Evolutionary conservation across 53 echinoderm and acorn worm species (phyloP), one percentile per base, ranked within the genome.

Genomic region (Pentamera pediparva): DNA sequence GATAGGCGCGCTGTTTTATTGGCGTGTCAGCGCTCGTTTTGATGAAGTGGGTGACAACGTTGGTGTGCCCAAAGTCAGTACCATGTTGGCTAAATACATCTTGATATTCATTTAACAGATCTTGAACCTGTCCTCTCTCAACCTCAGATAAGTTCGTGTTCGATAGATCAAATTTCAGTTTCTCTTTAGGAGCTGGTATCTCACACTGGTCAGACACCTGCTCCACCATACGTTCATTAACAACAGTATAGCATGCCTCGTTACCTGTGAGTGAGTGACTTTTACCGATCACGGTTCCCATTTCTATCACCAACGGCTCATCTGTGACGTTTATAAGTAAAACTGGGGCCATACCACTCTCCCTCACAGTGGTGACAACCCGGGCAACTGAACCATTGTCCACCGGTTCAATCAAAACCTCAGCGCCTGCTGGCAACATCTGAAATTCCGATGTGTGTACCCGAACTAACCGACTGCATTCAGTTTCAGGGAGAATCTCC

Each of bases 1-100:
- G 32, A 62, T 82, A 82, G 3, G 81, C 86, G 38, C 73, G 62
- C 40, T 82, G 86, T 40, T 67, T 52, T 35, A 70, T 36, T 31
- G 81, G 86, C 17, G 47, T 22, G 8, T 34, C 60, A 48, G 18
- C 52, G 4, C 45, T 18, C 9, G 34, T 70, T 19, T 52, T 50
- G 4, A 70, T 70, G 10, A 33, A 15, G 32, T 71, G 33, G 0
- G 51, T 29, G 11, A 71, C 71, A 10, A 52, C 32, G 34, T 71
- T 32, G 13, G 53, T 34, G 8, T 36, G 24, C 6, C 71, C 71
- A 51, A 52, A 71, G 20, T 71, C 71, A 33, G 71, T 34, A 32
- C 8, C 20, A 31, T 34, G 17, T 29, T 15, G 13, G n/a, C 52
- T 70, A 17, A 70, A 50, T 24, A 70, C 52, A 47, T 49, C 70